phyloP scores from a whole-genome alignment of 2,797 vertebrate species.

The Cyclura pinguis region DNA sequence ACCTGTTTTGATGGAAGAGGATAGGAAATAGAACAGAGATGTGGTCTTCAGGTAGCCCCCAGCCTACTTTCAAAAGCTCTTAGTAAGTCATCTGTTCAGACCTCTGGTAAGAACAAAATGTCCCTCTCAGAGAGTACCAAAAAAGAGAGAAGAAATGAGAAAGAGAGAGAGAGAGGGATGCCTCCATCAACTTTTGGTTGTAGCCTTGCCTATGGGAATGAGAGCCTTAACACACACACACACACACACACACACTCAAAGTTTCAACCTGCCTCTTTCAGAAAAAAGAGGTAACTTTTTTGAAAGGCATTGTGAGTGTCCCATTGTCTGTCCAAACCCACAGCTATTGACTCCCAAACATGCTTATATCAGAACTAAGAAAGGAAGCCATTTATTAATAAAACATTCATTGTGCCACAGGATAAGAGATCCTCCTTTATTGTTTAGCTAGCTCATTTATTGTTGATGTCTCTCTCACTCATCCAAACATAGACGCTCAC shows the following conservation, averaged over 20 bases:
- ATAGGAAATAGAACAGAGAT: neutral
- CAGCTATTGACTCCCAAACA: slow-evolving; percentile 59
- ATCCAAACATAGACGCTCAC: slow-evolving; percentile 17
- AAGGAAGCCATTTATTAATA: slow-evolving; percentile 75
- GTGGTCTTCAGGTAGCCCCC: neutral
- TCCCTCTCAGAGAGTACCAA: neutral
- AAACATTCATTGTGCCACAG: slow-evolving; percentile 73
- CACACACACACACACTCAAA: neutral
- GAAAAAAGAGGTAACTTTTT: neutral
- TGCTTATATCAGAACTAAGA: slow-evolving; percentile 66
- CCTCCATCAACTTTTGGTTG: neutral
- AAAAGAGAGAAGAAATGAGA: neutral
- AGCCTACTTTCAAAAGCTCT: neutral
- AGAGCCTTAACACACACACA: neutral
- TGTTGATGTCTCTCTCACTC: slow-evolving; percentile 76
- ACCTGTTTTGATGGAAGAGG: neutral
- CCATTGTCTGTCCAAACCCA: neutral
- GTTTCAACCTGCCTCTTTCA: neutral
- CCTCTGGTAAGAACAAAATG: neutral
- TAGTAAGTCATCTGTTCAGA: neutral
- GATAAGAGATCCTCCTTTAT: slow-evolving; percentile 72
- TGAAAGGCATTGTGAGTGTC: neutral
- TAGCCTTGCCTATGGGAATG: too few species aligned
- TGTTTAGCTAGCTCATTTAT: slow-evolving; percentile 76
- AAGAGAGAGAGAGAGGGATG: neutral